A percentile compares a stretch with the other conserved stretches of the same genome.
These are phyloP conservation scores for Lepus oiostolus DNA, from an alignment of 2,797 vertebrate species.

Conservation along the genomic window DNA sequence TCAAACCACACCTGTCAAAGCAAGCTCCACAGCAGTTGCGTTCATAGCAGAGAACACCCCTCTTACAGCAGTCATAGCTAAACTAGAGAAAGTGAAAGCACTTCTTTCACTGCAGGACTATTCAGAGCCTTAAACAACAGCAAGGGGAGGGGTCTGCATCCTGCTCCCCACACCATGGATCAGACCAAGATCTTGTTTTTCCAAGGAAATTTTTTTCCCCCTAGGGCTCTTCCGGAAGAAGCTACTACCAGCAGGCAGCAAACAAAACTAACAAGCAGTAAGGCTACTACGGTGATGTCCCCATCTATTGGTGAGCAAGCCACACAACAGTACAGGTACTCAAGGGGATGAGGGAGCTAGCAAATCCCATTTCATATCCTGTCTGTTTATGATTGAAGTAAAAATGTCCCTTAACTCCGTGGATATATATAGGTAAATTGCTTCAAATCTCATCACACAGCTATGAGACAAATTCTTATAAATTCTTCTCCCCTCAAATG, in stretches of 20 bases:
- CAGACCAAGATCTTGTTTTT: background rate
- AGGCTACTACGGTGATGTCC: background rate
- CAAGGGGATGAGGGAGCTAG: too few relatives aligned
- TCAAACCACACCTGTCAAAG: background rate
- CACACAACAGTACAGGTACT: background rate
- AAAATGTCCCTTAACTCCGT: background rate
- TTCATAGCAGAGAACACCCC: background rate
- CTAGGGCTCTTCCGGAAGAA: background rate
- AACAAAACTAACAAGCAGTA: background rate
- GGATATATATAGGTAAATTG: background rate
- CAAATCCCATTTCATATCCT: background rate
- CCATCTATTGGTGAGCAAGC: background rate
- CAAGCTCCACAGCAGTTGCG: background rate
- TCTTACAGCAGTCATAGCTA: background rate
- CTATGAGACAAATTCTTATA: background rate
- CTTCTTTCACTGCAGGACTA: background rate
- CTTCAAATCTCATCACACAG: background rate
- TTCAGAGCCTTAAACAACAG: background rate
- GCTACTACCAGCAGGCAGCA: background rate
- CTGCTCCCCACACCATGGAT: background rate
- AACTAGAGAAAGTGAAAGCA: background rate
- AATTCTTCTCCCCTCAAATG: background rate
- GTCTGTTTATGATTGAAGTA: background rate
- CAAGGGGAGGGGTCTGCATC: background rate
- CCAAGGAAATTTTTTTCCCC: background rate